phyloP scores from a whole-genome alignment of 2,113 vertebrate species.

The Heptranchias perlo region DNA sequence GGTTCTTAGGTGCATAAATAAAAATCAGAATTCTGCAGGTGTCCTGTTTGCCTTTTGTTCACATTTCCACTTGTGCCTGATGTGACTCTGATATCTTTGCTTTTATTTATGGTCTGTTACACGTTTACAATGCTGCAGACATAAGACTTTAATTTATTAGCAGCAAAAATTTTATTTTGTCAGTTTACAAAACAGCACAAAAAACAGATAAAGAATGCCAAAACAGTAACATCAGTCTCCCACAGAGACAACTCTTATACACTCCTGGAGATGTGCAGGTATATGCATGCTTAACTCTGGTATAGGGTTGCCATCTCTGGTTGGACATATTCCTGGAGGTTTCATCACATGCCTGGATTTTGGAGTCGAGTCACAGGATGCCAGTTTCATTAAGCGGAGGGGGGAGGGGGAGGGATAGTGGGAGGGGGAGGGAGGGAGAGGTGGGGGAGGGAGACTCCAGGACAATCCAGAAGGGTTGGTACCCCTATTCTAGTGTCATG shows the following conservation, averaged over 20 bases:
- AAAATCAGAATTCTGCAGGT: background rate
- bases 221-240: background rate
- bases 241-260: background rate
- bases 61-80: background rate
- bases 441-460: background rate
- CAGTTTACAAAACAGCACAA: slow-evolving; percentile 9
- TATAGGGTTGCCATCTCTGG: background rate
- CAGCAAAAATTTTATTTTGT: too few relatives aligned
- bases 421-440: too few relatives aligned
- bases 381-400: background rate
- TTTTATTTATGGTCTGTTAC: background rate
- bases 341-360: background rate
- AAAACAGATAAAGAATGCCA: background rate
- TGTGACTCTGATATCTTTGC: background rate
- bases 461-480: background rate
- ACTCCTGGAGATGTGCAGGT: background rate
- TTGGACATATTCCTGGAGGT: background rate
- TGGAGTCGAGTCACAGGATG: background rate
- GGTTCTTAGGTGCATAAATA: background rate
- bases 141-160: background rate
- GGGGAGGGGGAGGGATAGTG: too few relatives aligned
- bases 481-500: background rate
- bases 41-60: background rate
- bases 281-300: background rate
- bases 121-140: background rate